phyloP scores from a whole-genome alignment of 2,797 vertebrate species.

The Diplodus puntazzo region DNA sequence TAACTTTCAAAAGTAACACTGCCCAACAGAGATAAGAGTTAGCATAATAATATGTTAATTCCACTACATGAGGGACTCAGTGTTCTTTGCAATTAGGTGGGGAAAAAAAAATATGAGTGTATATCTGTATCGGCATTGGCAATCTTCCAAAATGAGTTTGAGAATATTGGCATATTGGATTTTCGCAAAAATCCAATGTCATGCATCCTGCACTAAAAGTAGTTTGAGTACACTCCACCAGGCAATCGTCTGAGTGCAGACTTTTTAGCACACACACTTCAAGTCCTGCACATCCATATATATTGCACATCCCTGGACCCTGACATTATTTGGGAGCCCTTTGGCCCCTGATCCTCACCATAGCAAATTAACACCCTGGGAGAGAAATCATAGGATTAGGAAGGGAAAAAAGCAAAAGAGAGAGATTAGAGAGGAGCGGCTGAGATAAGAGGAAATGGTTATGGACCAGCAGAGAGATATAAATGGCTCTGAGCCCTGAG shows the following conservation, averaged over 20 bases:
- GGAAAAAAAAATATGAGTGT: no score
- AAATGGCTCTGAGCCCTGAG: conserved; percentile 61
- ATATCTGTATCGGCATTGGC: no score
- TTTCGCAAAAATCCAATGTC: no score
- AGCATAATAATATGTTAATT: no score
- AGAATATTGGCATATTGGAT: no score
- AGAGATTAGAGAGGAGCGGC: conserved; percentile 49
- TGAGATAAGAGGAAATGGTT: conserved; percentile 64
- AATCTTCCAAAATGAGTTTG: no score
- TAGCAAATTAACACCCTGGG: conserved; percentile 77
- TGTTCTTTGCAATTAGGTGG: no score
- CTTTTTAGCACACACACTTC: neutral
- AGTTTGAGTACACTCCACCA: conserved; percentile 15
- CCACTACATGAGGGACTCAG: no score
- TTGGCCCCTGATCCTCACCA: conserved; percentile 66
- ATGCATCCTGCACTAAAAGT: neutral
- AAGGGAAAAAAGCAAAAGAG: conserved; percentile 21
- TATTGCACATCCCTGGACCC: conserved; percentile 37
- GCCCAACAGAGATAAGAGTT: no score
- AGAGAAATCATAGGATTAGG: conserved; percentile 67
- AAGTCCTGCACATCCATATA: conserved; percentile 1
- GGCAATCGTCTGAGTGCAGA: neutral
- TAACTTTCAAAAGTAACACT: no score
- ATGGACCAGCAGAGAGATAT: conserved; percentile 61
- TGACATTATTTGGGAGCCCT: conserved; percentile 58